Evolutionary conservation across 2,113 vertebrate species (phyloP).

Genomic region (Neogobius melanostomus): DNA sequence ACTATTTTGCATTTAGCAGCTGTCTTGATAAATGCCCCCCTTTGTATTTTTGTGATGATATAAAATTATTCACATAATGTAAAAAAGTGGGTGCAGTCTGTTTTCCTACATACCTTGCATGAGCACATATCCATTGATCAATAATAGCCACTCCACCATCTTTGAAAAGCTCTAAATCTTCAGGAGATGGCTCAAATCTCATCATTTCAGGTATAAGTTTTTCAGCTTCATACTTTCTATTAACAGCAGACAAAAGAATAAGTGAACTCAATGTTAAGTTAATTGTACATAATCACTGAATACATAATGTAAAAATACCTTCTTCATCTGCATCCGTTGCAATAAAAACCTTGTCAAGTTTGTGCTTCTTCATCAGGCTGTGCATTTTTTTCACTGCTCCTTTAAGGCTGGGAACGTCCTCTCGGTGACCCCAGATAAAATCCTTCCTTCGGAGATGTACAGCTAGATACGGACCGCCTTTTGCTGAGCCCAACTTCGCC

Average conservation of each 20-base stretch:
- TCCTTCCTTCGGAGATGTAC: constrained; percentile 93
- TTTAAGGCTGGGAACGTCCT: constrained; percentile 89
- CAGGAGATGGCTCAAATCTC: constrained; percentile 83
- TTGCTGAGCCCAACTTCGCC: constrained; percentile 82
- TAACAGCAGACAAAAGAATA: neutral
- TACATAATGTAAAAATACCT: constrained; percentile 68
- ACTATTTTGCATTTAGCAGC: no score
- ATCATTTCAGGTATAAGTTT: constrained; percentile 86
- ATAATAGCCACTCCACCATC: constrained; percentile 95
- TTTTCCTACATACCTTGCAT: constrained; percentile 81
- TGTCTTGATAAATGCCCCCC: no score
- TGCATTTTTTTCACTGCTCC: constrained; percentile 85
- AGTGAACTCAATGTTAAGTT: no score
- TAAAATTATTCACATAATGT: neutral
- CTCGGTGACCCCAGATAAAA: constrained; percentile 95
- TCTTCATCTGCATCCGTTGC: constrained; percentile 90
- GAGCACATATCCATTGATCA: constrained; percentile 96
- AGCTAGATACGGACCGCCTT: constrained; percentile 88
- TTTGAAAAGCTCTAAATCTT: constrained; percentile 87
- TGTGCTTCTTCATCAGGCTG: constrained; percentile 82
- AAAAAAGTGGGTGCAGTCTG: neutral
- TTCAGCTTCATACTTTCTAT: constrained; percentile 84
- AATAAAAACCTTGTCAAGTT: constrained; percentile 86
- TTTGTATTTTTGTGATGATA: no score
- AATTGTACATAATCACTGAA: neutral